These are phyloP conservation scores for Diaperis boleti DNA, from an alignment of 2,888 invertebrate genomes.

Conservation along the genomic window DNA sequence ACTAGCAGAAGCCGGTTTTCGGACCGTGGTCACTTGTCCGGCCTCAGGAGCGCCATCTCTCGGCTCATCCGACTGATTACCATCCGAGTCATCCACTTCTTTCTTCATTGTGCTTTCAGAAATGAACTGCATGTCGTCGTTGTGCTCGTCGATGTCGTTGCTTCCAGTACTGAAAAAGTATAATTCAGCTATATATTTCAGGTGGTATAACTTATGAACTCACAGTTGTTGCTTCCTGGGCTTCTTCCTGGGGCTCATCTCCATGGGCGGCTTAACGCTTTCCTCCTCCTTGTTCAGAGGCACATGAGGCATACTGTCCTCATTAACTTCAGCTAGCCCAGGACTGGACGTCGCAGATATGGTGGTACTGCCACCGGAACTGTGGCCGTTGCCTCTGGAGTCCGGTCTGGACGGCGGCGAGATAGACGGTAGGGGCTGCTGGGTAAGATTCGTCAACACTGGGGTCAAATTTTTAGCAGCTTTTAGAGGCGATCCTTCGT, in stretches of 20 bases:
- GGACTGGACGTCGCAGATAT: constrained; percentile 90
- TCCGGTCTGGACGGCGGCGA: constrained; percentile 65
- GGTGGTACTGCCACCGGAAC: constrained; percentile 81
- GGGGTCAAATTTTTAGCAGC: constrained; percentile 74
- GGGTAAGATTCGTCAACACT: constrained; percentile 60
- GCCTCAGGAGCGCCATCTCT: constrained; percentile 61
- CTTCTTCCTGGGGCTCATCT: constrained; percentile 88
- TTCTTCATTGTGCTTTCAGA: constrained; percentile 67
- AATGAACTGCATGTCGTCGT: constrained; percentile 74
- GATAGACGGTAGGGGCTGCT: constrained; percentile 54
- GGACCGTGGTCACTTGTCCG: constrained; percentile 55
- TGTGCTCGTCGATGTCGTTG: constrained; percentile 69
- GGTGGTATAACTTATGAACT: no score
- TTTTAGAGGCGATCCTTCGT: constrained; percentile 79
- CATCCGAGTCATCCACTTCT: constrained; percentile 62
- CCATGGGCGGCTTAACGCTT: constrained; percentile 69
- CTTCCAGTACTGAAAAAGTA: constrained; percentile 66
- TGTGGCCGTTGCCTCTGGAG: constrained; percentile 64
- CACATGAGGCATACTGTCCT: constrained; percentile 64
- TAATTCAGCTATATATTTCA: constrained; percentile 6
- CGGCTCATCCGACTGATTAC: constrained; percentile 61
- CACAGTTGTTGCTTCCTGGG: constrained; percentile 91
- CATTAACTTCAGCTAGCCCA: constrained; percentile 73
- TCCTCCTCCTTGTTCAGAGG: constrained; percentile 62
- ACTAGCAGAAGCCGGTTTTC: constrained; percentile 66